Evolutionary conservation across 2,888 invertebrate species (phyloP).

Genomic region (Euplexia lucipara): DNA sequence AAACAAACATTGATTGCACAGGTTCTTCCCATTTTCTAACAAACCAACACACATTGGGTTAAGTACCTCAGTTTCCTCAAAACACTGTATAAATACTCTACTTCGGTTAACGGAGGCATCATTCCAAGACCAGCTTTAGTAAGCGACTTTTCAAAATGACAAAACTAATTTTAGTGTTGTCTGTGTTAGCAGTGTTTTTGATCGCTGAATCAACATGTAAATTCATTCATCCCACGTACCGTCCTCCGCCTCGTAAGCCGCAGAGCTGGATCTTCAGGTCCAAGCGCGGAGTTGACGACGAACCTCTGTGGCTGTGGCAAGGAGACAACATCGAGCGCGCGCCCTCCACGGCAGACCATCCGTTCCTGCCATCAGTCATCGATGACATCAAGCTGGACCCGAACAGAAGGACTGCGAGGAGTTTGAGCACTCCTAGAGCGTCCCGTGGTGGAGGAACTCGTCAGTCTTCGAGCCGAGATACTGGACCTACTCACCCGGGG

Average conservation of each 20-base stretch:
- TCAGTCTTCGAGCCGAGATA: slow-evolving; percentile 30
- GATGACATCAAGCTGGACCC: slow-evolving; percentile 49
- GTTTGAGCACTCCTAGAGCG: slow-evolving; percentile 36
- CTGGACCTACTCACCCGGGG: slow-evolving; percentile 45
- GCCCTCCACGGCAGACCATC: slow-evolving; percentile 51
- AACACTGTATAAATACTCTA: slow-evolving; percentile 38
- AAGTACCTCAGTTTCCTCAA: slow-evolving; percentile 48
- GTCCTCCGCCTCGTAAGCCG: slow-evolving; percentile 16
- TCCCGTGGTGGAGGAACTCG: slow-evolving; percentile 34
- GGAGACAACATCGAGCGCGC: slow-evolving; percentile 39
- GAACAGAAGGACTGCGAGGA: slow-evolving; percentile 36
- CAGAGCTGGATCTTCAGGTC: not conserved
- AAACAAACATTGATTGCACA: slow-evolving; percentile 28
- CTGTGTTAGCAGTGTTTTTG: slow-evolving; percentile 45
- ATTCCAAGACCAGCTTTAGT: slow-evolving; percentile 12
- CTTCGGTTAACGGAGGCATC: not conserved
- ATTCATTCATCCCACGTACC: slow-evolving; percentile 32
- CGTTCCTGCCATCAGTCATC: slow-evolving; percentile 42
- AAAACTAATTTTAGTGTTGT: slow-evolving; percentile 33
- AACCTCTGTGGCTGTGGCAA: slow-evolving; percentile 37
- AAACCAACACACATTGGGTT: slow-evolving; percentile 7
- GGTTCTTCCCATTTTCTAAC: slow-evolving; percentile 46
- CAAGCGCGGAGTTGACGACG: slow-evolving; percentile 33
- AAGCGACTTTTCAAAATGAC: slow-evolving; percentile 21
- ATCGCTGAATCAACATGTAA: slow-evolving; percentile 47